Conservation (phyloP, 2,113 vertebrate genomes). For the Varanus komodoensis region DNA sequence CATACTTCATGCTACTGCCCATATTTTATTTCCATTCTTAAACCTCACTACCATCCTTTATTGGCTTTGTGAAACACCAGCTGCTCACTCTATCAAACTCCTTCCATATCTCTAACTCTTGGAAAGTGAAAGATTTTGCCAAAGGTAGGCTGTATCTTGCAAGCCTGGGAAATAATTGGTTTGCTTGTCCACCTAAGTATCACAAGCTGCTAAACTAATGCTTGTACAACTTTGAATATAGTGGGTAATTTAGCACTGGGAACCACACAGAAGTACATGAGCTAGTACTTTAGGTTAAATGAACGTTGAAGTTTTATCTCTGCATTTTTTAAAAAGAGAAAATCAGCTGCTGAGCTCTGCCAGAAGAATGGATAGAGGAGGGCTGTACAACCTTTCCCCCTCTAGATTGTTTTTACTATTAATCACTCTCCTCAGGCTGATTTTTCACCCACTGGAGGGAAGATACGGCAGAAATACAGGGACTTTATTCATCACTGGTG, state of each 20-base stretch:
- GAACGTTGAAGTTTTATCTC: neutral
- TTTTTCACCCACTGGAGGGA: neutral
- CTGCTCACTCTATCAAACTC: constrained; percentile 1
- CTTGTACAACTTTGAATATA: constrained; percentile 21
- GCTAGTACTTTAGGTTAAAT: neutral
- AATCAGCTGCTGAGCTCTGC: neutral
- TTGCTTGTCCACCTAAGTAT: constrained; percentile 37
- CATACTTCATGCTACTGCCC: neutral
- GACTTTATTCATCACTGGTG: neutral
- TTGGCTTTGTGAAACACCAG: neutral
- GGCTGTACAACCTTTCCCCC: neutral
- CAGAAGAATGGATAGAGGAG: neutral
- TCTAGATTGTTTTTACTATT: neutral
- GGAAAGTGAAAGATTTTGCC: constrained; percentile 13
- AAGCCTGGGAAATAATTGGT: constrained; percentile 29
- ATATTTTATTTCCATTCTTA: neutral
- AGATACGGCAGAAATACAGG: neutral
- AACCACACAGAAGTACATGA: neutral
- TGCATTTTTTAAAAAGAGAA: neutral
- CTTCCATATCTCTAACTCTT: neutral
- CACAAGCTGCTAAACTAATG: neutral
- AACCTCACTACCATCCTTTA: neutral
- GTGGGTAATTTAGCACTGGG: constrained; percentile 18
- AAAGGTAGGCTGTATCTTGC: constrained; percentile 5
- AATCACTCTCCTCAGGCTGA: neutral